Percentiles rank a stretch among this genome's conserved stretches.
phyloP scores from a whole-genome alignment of 2,113 vertebrate genomes.

The Calyptomena viridis region DNA sequence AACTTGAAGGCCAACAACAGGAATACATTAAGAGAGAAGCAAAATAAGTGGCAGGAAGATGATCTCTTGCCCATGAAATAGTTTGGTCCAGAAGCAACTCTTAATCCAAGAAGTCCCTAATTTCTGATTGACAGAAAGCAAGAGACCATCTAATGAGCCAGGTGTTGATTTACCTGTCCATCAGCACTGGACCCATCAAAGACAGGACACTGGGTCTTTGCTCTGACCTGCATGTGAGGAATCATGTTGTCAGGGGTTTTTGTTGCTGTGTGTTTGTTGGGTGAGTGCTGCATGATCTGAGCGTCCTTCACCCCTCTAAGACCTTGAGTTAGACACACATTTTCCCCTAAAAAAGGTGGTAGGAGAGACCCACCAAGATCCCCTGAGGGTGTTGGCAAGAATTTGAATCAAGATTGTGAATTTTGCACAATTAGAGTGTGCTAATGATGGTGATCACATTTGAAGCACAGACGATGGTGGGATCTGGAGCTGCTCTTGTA shows the following conservation, averaged over 20 bases:
- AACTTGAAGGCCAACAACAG: background rate
- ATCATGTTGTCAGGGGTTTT: background rate
- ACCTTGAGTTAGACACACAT: background rate
- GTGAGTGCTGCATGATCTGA: background rate
- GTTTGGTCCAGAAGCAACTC: background rate
- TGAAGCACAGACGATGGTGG: background rate
- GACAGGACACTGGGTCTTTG: background rate
- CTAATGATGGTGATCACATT: rapidly evolving
- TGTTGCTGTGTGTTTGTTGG: background rate
- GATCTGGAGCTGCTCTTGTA: background rate
- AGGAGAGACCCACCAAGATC: rapidly evolving
- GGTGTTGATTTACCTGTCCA: background rate
- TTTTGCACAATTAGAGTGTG: background rate
- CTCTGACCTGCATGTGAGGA: rapidly evolving
- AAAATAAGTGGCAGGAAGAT: background rate
- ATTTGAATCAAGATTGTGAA: background rate
- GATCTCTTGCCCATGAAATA: background rate
- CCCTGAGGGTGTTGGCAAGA: background rate
- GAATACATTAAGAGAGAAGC: background rate
- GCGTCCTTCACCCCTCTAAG: background rate
- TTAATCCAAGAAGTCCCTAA: background rate
- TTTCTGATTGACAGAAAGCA: background rate
- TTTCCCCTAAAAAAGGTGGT: background rate
- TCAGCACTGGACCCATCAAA: background rate
- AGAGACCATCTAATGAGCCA: background rate